These are phyloP conservation scores for Limnephilus rhombicus DNA, from an alignment of 2,888 invertebrate genomes.

Conservation along the genomic window DNA sequence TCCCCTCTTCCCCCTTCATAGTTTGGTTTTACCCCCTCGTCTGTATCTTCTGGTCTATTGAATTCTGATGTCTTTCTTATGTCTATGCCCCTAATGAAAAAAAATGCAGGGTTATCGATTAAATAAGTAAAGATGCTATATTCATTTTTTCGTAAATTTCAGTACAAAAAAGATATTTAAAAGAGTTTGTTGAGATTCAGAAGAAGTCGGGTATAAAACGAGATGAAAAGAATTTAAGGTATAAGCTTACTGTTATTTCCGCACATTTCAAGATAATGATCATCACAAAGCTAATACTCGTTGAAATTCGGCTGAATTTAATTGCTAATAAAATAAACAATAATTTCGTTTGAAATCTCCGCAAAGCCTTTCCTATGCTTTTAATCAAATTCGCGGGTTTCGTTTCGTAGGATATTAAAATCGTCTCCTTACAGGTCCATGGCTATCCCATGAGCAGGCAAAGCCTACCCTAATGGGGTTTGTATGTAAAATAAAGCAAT, in stretches of 20 bases:
- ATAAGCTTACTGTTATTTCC: neutral
- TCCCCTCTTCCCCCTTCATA: too few relatives aligned
- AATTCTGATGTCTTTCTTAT: too few relatives aligned
- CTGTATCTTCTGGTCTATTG: too few relatives aligned
- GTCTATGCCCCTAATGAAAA: too few relatives aligned
- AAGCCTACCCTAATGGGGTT: neutral
- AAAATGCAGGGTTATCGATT: too few relatives aligned
- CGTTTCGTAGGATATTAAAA: neutral
- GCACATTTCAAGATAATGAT: neutral
- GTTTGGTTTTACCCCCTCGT: too few relatives aligned
- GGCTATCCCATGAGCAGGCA: neutral
- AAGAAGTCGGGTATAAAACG: neutral
- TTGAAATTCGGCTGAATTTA: neutral
- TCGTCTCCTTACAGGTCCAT: neutral
- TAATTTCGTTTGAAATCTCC: neutral
- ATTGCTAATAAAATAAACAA: neutral
- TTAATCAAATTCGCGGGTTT: conserved; percentile 1
- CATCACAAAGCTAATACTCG: neutral
- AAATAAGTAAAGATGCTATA: too few relatives aligned
- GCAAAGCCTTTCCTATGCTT: neutral
- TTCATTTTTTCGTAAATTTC: too few relatives aligned
- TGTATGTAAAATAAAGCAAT: conserved; percentile 1
- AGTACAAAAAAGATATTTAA: too few relatives aligned
- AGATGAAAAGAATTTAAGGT: neutral
- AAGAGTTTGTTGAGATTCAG: too few relatives aligned